A percentile compares a stretch with the other conserved stretches of the same genome.
These are phyloP conservation scores for Vollenhovia emeryi DNA, from an alignment of 1,140 invertebrate genomes.

Conservation along the genomic window DNA sequence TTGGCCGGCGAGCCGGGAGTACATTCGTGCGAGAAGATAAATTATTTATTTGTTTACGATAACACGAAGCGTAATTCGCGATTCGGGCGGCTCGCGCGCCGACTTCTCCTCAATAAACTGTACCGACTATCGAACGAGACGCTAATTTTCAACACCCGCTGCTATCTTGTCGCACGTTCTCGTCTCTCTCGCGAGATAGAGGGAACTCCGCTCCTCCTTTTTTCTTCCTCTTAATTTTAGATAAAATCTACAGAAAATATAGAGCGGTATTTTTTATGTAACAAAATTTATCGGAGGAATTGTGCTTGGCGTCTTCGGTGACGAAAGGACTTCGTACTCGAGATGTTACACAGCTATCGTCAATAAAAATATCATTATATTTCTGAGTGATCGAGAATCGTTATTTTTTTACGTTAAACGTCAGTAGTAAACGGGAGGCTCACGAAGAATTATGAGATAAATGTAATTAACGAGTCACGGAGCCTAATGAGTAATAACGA, in stretches of 20 bases:
- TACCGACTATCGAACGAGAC: conserved; percentile 14
- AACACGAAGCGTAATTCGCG: conserved; percentile 61
- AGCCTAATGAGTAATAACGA: no score
- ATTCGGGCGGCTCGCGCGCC: conserved; percentile 53
- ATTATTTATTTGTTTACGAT: conserved; percentile 78
- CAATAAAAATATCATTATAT: conserved; percentile 17
- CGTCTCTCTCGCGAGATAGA: background rate
- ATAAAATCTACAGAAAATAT: conserved; percentile 8
- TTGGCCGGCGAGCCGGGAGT: conserved; percentile 66
- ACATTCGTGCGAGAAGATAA: conserved; percentile 67
- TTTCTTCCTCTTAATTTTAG: background rate
- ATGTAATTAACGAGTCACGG: no score
- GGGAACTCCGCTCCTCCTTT: background rate
- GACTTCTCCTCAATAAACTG: background rate
- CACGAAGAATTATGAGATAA: no score
- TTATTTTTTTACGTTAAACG: background rate
- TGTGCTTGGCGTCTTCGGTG: background rate
- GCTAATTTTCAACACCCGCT: conserved; percentile 16
- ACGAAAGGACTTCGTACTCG: background rate
- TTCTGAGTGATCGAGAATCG: background rate
- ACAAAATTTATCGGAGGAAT: background rate
- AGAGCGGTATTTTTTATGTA: background rate
- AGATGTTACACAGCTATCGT: background rate
- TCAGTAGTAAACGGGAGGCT: no score
- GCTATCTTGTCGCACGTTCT: background rate